These are phyloP conservation scores for Dendrolimus kikuchii DNA, from an alignment of 1,140 invertebrate species.

Conservation along the genomic window DNA sequence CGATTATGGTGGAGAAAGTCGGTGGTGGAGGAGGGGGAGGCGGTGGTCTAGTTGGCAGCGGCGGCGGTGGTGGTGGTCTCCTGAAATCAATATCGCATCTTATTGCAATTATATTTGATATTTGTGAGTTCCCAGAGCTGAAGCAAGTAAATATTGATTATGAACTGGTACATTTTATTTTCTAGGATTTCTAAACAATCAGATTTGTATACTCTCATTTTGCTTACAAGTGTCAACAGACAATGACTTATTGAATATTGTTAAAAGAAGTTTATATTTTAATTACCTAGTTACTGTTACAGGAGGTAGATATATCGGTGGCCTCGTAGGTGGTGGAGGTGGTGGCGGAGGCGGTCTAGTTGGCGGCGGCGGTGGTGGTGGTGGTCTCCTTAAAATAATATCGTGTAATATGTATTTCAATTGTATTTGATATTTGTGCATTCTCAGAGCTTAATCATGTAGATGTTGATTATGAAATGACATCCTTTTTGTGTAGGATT, in stretches of 20 bases:
- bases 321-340: slow-evolving; percentile 9
- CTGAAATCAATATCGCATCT: slow-evolving; percentile 1
- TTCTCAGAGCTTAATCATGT: no score
- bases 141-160: no score
- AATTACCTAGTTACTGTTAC: slow-evolving; percentile 1
- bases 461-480: no score
- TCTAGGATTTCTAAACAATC: no score
- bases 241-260: no score
- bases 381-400: slow-evolving; percentile 9
- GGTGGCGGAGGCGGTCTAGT: slow-evolving; percentile 11
- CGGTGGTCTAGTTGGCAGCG: slow-evolving; percentile 8
- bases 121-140: no score
- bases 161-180: no score
- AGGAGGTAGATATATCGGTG: slow-evolving; percentile 10
- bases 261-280: not conserved
- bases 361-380: slow-evolving; percentile 10
- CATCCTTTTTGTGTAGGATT: no score
- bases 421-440: no score
- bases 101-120: no score
- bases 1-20: slow-evolving; percentile 11
- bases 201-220: no score
- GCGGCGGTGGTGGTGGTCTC: slow-evolving; percentile 11
- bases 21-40: slow-evolving; percentile 11
- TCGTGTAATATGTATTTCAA: not conserved
- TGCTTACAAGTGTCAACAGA: no score